Percentiles rank a stretch among this genome's conserved stretches.
phyloP scores from a whole-genome alignment of 2,113 vertebrate species.

The Clarias gariepinus region DNA sequence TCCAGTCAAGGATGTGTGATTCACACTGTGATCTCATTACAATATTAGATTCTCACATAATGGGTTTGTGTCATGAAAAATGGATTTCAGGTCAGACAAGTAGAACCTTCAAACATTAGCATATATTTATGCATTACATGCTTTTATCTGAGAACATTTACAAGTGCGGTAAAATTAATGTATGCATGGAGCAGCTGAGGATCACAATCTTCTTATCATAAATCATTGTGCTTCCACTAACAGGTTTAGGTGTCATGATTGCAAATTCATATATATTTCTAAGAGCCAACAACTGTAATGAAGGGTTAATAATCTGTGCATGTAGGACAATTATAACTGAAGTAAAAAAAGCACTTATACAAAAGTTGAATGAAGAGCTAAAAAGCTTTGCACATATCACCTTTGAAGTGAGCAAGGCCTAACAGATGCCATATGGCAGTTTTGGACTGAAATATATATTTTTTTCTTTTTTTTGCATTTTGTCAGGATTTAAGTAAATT shows the following conservation, averaged over 20 bases:
- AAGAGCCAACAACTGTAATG: background rate
- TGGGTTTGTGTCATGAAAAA: background rate
- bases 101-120: background rate
- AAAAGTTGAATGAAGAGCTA: background rate
- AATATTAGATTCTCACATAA: slow-evolving; percentile 2
- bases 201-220: background rate
- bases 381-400: background rate
- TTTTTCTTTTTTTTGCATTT: background rate
- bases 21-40: slow-evolving; percentile 23
- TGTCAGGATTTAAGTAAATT: background rate
- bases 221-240: background rate
- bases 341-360: background rate
- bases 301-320: background rate
- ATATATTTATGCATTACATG: background rate
- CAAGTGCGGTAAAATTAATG: background rate
- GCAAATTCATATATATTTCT: background rate
- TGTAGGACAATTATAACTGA: background rate
- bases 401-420: background rate
- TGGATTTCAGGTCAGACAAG: slow-evolving; percentile 25
- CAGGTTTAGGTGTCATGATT: background rate
- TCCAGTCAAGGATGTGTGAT: slow-evolving; percentile 17
- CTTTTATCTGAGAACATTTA: slow-evolving; percentile 2
- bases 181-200: background rate
- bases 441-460: background rate
- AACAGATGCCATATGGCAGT: background rate